Evolutionary conservation across 2,888 invertebrate genomes (phyloP).

Genomic region (Acrobasis suavella): DNA sequence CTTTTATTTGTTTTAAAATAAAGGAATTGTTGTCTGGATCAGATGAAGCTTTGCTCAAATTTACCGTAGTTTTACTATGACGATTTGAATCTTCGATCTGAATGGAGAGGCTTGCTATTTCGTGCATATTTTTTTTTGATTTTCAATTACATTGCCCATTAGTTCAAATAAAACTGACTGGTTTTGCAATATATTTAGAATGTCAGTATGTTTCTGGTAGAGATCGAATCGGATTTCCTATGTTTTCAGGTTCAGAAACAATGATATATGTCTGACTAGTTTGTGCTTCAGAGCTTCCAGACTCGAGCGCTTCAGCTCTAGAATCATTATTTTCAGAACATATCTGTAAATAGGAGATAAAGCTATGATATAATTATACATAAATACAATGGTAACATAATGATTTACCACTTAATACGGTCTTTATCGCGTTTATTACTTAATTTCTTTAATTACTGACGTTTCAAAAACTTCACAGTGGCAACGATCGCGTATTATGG

Average conservation of each 20-base stretch:
- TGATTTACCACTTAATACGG: background rate
- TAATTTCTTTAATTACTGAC: too few relatives aligned
- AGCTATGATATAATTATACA: too few relatives aligned
- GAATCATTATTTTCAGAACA: too few relatives aligned
- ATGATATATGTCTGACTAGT: too few relatives aligned
- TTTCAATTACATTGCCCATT: background rate
- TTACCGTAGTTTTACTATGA: background rate
- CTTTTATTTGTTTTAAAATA: conserved; percentile 3
- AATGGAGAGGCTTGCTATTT: conserved; percentile 1
- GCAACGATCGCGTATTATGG: too few relatives aligned
- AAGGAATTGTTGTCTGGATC: background rate
- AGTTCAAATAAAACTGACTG: background rate
- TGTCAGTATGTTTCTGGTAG: background rate
- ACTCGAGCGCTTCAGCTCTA: too few relatives aligned
- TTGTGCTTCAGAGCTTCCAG: too few relatives aligned
- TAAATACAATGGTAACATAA: background rate
- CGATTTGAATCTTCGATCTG: background rate
- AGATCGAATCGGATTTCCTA: too few relatives aligned
- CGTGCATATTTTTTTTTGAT: conserved; percentile 3
- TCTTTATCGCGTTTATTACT: background rate
- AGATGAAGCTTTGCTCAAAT: background rate
- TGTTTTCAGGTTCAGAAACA: too few relatives aligned
- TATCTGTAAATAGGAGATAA: too few relatives aligned
- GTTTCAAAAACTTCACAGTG: too few relatives aligned
- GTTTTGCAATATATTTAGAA: conserved; percentile 4